These are phyloP conservation scores for Myoxocephalus aenaeus DNA, from an alignment of 2,797 vertebrate species.

Conservation along the genomic window DNA sequence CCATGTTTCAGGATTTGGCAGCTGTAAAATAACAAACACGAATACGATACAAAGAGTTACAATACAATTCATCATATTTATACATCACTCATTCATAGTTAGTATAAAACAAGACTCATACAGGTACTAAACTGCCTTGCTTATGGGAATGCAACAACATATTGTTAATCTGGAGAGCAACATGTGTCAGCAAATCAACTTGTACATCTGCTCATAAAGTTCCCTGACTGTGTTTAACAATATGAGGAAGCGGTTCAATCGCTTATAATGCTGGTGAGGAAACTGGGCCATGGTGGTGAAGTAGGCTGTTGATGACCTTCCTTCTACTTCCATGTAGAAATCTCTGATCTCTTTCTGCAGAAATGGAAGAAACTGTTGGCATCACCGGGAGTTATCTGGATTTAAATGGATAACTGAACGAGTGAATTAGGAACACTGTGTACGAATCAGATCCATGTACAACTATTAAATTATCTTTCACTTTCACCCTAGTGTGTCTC, in stretches of 20 bases:
- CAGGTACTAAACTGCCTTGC: not conserved
- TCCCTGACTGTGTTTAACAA: not conserved
- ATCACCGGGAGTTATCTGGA: not conserved
- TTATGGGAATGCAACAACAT: not conserved
- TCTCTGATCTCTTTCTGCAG: not conserved
- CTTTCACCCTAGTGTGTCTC: not conserved
- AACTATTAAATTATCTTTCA: not conserved
- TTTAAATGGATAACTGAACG: not conserved
- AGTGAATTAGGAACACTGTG: not conserved
- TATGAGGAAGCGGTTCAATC: not conserved
- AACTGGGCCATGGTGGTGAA: not conserved
- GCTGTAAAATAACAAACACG: conserved; percentile 28
- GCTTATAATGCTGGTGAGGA: not conserved
- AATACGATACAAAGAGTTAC: not conserved
- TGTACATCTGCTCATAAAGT: not conserved
- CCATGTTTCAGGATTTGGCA: conserved; percentile 79
- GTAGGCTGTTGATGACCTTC: not conserved
- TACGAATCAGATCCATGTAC: not conserved
- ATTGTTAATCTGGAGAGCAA: not conserved
- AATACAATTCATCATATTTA: not conserved
- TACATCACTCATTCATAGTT: not conserved
- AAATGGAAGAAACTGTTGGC: not conserved
- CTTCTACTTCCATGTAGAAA: not conserved
- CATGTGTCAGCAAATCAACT: not conserved
- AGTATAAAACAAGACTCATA: not conserved